Percentiles rank a stretch among this genome's conserved stretches.
Evolutionary conservation across 2,113 vertebrate genomes (phyloP).

Genomic region (Xenus cinereus): DNA sequence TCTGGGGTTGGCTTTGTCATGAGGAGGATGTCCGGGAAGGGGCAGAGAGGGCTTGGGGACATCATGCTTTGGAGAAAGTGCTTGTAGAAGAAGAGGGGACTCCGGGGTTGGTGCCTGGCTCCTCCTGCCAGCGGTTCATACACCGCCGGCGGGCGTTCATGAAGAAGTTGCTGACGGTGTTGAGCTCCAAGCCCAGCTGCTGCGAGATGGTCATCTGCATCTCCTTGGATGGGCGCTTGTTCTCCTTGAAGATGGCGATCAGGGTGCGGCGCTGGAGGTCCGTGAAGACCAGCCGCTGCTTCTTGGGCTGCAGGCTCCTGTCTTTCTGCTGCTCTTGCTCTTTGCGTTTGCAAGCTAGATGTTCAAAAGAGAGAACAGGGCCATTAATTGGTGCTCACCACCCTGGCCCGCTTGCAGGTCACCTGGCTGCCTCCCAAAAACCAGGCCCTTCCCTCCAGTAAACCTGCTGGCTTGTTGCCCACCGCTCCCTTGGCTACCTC

Average conservation of each 20-base stretch:
- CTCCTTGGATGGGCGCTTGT: slow-evolving; percentile 96
- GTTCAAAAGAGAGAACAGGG: slow-evolving; percentile 33
- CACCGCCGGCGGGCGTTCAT: slow-evolving; percentile 98
- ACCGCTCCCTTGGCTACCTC: not conserved
- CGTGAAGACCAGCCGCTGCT: slow-evolving; percentile 97
- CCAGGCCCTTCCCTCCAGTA: not conserved
- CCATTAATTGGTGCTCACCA: not conserved
- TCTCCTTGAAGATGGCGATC: slow-evolving; percentile 99
- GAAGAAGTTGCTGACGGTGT: slow-evolving; percentile 99
- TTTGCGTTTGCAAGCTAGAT: slow-evolving; percentile 94
- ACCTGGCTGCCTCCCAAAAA: not conserved
- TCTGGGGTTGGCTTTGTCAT: slow-evolving; percentile 36
- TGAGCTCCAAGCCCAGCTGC: slow-evolving; percentile 96
- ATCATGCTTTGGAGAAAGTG: slow-evolving; percentile 97
- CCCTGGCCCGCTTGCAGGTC: not conserved
- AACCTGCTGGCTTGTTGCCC: not conserved
- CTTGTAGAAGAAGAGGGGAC: slow-evolving; percentile 86
- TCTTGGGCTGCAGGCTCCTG: slow-evolving; percentile 92
- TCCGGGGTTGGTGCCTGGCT: slow-evolving; percentile 83
- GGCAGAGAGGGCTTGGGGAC: not conserved
- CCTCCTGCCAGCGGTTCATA: slow-evolving; percentile 95
- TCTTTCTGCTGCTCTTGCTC: slow-evolving; percentile 98
- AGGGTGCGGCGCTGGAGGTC: slow-evolving; percentile 98
- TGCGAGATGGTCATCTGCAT: slow-evolving; percentile 99
- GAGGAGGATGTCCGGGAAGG: not conserved